A percentile compares a stretch with the other conserved stretches of the same genome.
phyloP scores from a whole-genome alignment of 1,140 invertebrate genomes.

The Eubasilissa regina region DNA sequence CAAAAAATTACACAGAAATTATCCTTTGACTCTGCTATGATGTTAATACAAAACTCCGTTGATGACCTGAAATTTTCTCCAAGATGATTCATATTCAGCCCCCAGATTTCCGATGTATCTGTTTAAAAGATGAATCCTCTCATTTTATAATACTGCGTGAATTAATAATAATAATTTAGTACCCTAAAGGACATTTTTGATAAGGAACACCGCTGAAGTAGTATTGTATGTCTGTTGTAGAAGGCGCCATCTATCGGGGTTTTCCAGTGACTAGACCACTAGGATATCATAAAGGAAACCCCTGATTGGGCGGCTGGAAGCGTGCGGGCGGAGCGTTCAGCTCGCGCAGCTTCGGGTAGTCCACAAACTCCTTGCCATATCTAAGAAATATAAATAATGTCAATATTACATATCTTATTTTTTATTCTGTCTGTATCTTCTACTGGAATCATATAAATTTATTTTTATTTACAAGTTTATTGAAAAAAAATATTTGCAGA shows the following conservation, averaged over 20 bases:
- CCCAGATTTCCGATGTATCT: background rate
- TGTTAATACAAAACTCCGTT: too few relatives aligned
- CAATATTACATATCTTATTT: conserved; percentile 66
- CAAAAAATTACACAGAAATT: too few relatives aligned
- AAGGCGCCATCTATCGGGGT: background rate
- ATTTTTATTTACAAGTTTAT: too few relatives aligned
- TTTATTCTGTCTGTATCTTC: too few relatives aligned
- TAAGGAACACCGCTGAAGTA: background rate
- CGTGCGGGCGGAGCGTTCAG: conserved; percentile 39
- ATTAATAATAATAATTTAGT: too few relatives aligned
- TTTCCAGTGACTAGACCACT: conserved; percentile 32
- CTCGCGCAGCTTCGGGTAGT: conserved; percentile 79
- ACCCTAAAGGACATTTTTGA: background rate
- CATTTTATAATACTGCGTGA: too few relatives aligned
- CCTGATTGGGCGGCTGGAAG: conserved; percentile 41
- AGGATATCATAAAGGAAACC: conserved; percentile 57
- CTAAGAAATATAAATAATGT: conserved; percentile 60
- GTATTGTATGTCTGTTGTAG: background rate
- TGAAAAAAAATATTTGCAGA: too few relatives aligned
- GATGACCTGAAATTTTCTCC: background rate
- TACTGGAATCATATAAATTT: too few relatives aligned
- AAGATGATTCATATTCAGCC: background rate
- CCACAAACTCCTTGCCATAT: conserved; percentile 79
- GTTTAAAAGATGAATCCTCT: background rate
- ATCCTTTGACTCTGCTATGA: too few relatives aligned